Percentiles rank a stretch among this genome's conserved stretches.
Conservation (phyloP, 2,113 vertebrate genomes). For the Notothenia coriiceps region DNA sequence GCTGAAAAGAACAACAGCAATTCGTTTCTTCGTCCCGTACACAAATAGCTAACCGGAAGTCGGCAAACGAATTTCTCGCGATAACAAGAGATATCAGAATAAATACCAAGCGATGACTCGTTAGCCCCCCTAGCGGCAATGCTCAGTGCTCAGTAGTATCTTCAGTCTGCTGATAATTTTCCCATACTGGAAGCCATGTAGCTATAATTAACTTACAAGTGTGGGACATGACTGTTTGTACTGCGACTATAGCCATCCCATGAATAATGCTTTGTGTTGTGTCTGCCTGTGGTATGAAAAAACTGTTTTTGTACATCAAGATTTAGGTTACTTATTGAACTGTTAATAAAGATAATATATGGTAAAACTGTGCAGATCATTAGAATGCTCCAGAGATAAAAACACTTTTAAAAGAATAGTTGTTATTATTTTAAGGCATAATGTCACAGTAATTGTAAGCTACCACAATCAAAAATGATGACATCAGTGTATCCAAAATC, state of each 20-base stretch:
- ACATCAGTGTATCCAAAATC: background rate
- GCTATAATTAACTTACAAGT: background rate
- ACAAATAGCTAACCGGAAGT: slow-evolving; percentile 42
- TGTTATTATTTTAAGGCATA: too few species aligned
- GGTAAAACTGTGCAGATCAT: too few species aligned
- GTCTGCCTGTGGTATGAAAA: background rate
- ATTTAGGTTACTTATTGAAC: too few species aligned
- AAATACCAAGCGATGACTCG: background rate
- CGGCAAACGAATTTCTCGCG: slow-evolving; percentile 12
- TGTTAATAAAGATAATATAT: too few species aligned
- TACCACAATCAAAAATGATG: background rate
- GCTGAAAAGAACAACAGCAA: slow-evolving; percentile 30
- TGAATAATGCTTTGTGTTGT: too few species aligned
- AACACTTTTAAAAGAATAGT: too few species aligned
- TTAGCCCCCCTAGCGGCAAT: slow-evolving; percentile 26
- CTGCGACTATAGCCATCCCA: background rate
- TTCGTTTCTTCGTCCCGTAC: background rate
- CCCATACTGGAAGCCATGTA: background rate
- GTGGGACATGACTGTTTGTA: background rate
- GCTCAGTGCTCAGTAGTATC: too few species aligned
- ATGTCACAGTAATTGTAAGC: too few species aligned
- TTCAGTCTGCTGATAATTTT: background rate
- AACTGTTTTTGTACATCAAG: background rate
- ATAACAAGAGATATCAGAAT: background rate
- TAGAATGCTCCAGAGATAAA: too few species aligned